A percentile compares a stretch with the other conserved stretches of the same genome.
These are phyloP conservation scores for Hydrocynus forskahlii DNA, from an alignment of 2,797 vertebrate species.

Conservation along the genomic window DNA sequence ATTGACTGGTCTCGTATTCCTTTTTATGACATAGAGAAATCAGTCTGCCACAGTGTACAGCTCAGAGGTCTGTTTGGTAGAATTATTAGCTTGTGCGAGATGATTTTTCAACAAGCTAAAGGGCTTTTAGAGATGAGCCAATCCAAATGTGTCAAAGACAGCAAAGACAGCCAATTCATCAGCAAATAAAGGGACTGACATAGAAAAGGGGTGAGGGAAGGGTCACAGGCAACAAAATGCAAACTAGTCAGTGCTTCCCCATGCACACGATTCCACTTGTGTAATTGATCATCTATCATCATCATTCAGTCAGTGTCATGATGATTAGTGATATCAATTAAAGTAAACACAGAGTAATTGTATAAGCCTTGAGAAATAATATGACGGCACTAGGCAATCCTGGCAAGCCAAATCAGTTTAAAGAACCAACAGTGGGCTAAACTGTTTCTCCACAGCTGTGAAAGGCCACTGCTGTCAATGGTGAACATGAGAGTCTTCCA, in stretches of 20 bases:
- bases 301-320: background rate
- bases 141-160: slow-evolving; percentile 41
- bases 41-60: slow-evolving; percentile 7
- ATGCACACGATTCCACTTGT: slow-evolving; percentile 8
- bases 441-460: background rate
- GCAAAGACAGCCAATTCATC: slow-evolving; percentile 29
- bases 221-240: slow-evolving; percentile 2
- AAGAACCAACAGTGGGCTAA: background rate
- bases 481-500: slow-evolving; percentile 20
- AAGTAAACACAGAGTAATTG: slow-evolving; percentile 37
- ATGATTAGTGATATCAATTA: slow-evolving; percentile 45
- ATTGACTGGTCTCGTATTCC: slow-evolving; percentile 29
- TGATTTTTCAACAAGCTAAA: slow-evolving; percentile 27
- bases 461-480: slow-evolving; percentile 8
- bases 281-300: slow-evolving; percentile 35
- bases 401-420: slow-evolving; percentile 13
- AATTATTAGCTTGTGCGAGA: slow-evolving; percentile 32
- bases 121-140: slow-evolving; percentile 37
- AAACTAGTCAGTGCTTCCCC: slow-evolving; percentile 21
- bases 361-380: slow-evolving; percentile 6
- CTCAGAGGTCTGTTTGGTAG: slow-evolving; percentile 30
- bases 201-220: slow-evolving; percentile 13
- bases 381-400: background rate
- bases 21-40: slow-evolving; percentile 9
- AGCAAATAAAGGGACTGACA: slow-evolving; percentile 33